Conservation (phyloP, 2,888 invertebrate species). For the Chymomyza caudatula region DNA sequence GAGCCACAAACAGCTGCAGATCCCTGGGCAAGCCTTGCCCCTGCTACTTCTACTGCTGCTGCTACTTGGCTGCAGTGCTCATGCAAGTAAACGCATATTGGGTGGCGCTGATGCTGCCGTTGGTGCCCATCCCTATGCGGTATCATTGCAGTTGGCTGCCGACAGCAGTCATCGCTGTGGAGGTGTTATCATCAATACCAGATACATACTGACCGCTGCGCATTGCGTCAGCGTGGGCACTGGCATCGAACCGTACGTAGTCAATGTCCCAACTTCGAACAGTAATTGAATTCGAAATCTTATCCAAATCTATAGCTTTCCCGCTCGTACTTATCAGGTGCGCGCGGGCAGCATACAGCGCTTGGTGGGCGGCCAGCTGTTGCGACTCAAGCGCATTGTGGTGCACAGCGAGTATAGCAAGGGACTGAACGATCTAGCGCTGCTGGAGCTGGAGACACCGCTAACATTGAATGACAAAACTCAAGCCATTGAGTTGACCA, state of each 20-base stretch:
- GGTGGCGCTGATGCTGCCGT: slow-evolving; percentile 66
- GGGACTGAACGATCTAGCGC: slow-evolving; percentile 65
- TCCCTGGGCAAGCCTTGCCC: no score
- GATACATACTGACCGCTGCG: slow-evolving; percentile 66
- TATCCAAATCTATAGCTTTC: slow-evolving; percentile 45
- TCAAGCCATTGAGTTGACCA: slow-evolving; percentile 58
- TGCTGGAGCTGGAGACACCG: slow-evolving; percentile 62
- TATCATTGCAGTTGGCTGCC: slow-evolving; percentile 64
- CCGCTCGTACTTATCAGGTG: slow-evolving; percentile 56
- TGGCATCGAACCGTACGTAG: slow-evolving; percentile 55
- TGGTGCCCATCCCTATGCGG: slow-evolving; percentile 76
- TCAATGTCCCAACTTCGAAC: no score
- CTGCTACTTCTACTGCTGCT: neutral
- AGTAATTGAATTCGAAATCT: neutral
- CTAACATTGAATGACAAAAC: slow-evolving; percentile 52
- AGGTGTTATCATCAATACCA: slow-evolving; percentile 58
- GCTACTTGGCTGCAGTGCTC: neutral
- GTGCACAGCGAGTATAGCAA: slow-evolving; percentile 56
- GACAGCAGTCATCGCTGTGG: slow-evolving; percentile 64
- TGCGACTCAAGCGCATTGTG: slow-evolving; percentile 55
- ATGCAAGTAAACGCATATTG: slow-evolving; percentile 33
- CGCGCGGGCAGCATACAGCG: slow-evolving; percentile 75
- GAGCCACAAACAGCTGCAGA: neutral
- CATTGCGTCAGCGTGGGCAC: slow-evolving; percentile 66
- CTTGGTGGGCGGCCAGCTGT: slow-evolving; percentile 63